Evolutionary conservation across 2,113 vertebrate genomes (phyloP).

Genomic region (Callionymus lyra): DNA sequence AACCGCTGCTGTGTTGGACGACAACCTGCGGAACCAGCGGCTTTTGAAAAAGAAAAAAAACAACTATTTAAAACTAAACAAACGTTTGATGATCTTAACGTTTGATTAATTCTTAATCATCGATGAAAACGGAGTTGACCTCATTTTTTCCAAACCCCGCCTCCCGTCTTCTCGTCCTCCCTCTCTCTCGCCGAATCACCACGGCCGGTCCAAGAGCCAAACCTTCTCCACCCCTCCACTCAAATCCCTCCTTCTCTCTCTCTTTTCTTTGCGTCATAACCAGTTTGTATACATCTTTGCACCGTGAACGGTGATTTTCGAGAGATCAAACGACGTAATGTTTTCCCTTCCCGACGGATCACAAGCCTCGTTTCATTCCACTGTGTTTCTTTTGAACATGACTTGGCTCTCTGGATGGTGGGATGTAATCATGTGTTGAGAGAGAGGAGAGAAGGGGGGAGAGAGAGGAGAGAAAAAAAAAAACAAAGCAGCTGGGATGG

Average conservation of each 20-base stretch:
- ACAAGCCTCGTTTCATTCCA: slow-evolving; percentile 13
- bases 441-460: too few species aligned
- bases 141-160: slow-evolving; percentile 51
- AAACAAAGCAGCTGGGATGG: slow-evolving; percentile 2
- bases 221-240: slow-evolving; percentile 33
- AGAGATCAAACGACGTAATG: slow-evolving; percentile 19
- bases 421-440: slow-evolving; percentile 10
- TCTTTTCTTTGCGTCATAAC: background rate
- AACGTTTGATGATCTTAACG: slow-evolving; percentile 33
- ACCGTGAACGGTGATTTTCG: slow-evolving; percentile 17
- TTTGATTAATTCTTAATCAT: slow-evolving; percentile 53
- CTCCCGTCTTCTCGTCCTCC: slow-evolving; percentile 11
- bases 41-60: too few species aligned
- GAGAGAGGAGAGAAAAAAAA: too few species aligned
- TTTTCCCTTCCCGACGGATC: slow-evolving; percentile 3
- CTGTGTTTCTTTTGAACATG: slow-evolving; percentile 6
- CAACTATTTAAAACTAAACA: too few species aligned
- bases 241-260: too few species aligned
- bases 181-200: slow-evolving; percentile 62
- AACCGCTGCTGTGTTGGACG: background rate
- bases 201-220: slow-evolving; percentile 58
- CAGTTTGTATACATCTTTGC: slow-evolving; percentile 24
- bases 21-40: too few species aligned
- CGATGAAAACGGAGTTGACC: slow-evolving; percentile 61
- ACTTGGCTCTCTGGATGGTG: slow-evolving; percentile 7